Base-by-base conservation (phyloP, 2,113 vertebrate genomes). In the Elanoides forficatus region DNA sequence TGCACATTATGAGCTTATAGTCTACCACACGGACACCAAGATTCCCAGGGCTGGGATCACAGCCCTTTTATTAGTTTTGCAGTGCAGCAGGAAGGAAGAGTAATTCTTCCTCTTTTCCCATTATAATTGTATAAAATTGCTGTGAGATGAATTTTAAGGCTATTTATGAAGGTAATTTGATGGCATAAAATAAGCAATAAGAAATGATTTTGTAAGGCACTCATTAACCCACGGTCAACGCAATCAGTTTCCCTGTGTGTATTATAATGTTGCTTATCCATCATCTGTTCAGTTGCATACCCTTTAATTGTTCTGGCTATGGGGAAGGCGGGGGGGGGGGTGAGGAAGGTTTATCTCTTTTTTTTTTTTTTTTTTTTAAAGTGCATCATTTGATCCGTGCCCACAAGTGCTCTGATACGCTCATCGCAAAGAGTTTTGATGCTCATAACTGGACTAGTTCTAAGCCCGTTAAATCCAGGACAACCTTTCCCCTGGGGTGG, bases 201-300 rank as follows among this genome's bases (percentile, higher is more conserved):
- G 97, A 93, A 93, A 96, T 88, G 23, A 86, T 95, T 97, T 95
- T 96, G 91, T 84, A 97, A 95, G 75, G 92, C 84, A 90, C 95
- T 97, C 96, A 96, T 97, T 96, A 97, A 97, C 97, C 96, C 70
- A 65, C 40, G 94, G 97, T 98, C 90, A 97, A 65, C 13, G 36
- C 85, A 96, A 97, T 98, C 95, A 94, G 95, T 96, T 97, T 98
- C 94, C 93, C 93, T 90, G 59, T 76, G 90, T 81, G 95, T 81
- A 88, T 63, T 95, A 75, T 65, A 97, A 95, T 75, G 93, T 58
- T 96, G 94, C 94, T 93, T 96, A 98, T 97, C 97, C 98, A 87
- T 97, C 97, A 95, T 86, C 94, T 85, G 82, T 66, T 94, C 96
- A 93, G 94, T 82, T 92, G 73, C 87, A 32, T 60, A 72, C 52